phyloP scores from a whole-genome alignment of 2,888 invertebrate species.

The Drosophila vallismaia region DNA sequence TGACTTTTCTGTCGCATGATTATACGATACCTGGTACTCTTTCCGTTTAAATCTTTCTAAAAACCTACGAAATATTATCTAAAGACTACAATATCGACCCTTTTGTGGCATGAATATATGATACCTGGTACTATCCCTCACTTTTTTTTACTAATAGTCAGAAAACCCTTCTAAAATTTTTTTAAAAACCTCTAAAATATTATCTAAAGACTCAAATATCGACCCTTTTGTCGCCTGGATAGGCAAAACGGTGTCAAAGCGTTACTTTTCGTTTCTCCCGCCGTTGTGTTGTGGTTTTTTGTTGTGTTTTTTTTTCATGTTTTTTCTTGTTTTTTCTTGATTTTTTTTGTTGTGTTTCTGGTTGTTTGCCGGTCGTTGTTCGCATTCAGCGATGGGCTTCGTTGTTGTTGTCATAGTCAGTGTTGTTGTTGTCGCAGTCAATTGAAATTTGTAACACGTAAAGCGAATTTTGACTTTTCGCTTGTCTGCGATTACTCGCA shows the following conservation, averaged over 20 bases:
- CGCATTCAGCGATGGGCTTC: constrained; percentile 55
- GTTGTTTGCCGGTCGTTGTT: constrained; percentile 42
- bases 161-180: too few species aligned
- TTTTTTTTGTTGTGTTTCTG: constrained; percentile 2
- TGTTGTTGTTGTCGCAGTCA: constrained; percentile 56
- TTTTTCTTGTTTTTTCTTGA: neutral
- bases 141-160: too few species aligned
- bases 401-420: constrained; percentile 45
- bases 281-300: constrained; percentile 11
- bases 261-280: constrained; percentile 23
- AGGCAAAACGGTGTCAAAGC: constrained; percentile 38
- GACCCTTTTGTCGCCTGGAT: constrained; percentile 22
- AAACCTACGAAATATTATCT: too few species aligned
- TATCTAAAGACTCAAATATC: neutral
- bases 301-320: neutral
- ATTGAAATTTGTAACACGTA: constrained; percentile 74
- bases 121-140: neutral
- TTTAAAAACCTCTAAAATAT: neutral
- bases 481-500: constrained; percentile 21
- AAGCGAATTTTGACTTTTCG: constrained; percentile 61
- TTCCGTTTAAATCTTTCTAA: too few species aligned
- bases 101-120: neutral
- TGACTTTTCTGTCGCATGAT: neutral
- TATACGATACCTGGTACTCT: neutral
- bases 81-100: too few species aligned